phyloP scores from a whole-genome alignment of 2,113 vertebrate species.

The Amazona guildingii region DNA sequence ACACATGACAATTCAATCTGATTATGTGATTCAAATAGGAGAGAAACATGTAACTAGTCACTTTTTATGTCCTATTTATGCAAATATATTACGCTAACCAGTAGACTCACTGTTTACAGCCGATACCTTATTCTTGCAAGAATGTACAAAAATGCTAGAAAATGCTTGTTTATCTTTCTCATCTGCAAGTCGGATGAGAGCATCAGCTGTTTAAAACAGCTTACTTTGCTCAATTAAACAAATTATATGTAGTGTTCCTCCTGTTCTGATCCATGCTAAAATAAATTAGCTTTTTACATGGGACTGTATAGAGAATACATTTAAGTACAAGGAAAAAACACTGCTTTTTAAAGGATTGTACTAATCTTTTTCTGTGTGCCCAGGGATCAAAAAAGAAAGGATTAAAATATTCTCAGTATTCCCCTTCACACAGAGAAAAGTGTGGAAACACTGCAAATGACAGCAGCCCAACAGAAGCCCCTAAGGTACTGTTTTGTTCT shows the following conservation, averaged over 20 bases:
- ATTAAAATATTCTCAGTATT: neutral
- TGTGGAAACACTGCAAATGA: neutral
- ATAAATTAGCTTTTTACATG: neutral
- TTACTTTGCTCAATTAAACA: neutral
- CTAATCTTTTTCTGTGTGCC: neutral
- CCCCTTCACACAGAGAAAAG: neutral
- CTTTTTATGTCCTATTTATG: neutral
- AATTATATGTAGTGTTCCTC: neutral
- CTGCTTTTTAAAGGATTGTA: neutral
- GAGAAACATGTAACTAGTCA: neutral
- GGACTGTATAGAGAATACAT: rapidly evolving
- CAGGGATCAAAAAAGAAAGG: neutral
- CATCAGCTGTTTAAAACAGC: neutral
- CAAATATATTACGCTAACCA: neutral
- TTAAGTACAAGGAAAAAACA: neutral
- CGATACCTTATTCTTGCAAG: neutral
- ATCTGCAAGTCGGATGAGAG: neutral
- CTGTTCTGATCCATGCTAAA: neutral
- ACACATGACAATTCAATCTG: neutral
- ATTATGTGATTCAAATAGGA: neutral
- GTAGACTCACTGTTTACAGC: neutral
- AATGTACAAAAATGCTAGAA: neutral
- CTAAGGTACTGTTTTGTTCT: neutral
- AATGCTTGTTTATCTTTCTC: neutral
- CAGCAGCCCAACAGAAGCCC: neutral